Evolutionary conservation across 2,797 vertebrate species (phyloP), one percentile per base, ranked within the genome.

Genomic region (Halcyon chelicuti): DNA sequence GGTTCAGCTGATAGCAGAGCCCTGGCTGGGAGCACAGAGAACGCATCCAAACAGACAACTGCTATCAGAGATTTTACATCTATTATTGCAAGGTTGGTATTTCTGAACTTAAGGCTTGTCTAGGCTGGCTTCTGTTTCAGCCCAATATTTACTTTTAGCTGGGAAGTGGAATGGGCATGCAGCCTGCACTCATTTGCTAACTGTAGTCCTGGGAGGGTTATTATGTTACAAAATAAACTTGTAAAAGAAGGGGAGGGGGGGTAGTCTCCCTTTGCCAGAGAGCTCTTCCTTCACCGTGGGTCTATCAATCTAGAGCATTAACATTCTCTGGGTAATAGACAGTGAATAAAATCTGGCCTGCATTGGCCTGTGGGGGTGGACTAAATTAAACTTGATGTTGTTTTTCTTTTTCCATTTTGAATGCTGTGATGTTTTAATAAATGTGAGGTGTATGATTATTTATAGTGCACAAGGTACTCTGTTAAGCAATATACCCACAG

Each of bases 41-140:
- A 90, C 0, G 0, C 52, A 74, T 84, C 80, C 86, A 88, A 75
- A 55, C 22, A 90, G 82, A 74, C 63, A 77, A 42, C 57, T 85
- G 57, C 63, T 89, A 76, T 91, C 80, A 82, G 74, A 93, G 47
- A 76, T 76, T 89, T 96, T 85, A 40, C 22, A 70, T 85, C 29
- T 82, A 7, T 92, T 80, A 90, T 95, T 89, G 80, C 78, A 80
- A 84, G 49, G 44, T 46, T 92, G 63, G 74, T 93, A 63, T 47
- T 89, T 92, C 63, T 80, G 71, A 79, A 94, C 83, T 58, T 55
- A 65, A 83, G 52, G 68, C 86, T 89, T 95, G 84, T 77, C 78
- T 67, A 57, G 68, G 51, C 86, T 92, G 60, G 91, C 65, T 88
- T 73, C 62, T 86, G 19, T 88, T 88, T 86, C 44, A 60, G 62